phyloP scores from a whole-genome alignment of 2,888 invertebrate genomes.

The Mechanitis messenoides region DNA sequence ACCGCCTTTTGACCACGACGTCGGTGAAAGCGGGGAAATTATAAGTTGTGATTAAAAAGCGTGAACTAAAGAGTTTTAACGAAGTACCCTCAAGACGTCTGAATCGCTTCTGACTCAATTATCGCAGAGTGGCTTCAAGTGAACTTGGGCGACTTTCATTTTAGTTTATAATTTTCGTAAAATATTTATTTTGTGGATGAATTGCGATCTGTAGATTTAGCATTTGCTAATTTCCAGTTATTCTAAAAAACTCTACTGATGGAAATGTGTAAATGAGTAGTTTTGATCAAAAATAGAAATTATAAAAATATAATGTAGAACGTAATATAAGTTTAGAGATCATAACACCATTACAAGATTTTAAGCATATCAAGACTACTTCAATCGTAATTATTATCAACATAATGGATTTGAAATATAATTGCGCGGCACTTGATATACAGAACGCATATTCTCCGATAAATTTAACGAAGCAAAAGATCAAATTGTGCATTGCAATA shows the following conservation, averaged over 20 bases:
- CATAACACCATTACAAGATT: too few relatives aligned
- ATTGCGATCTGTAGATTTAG: background rate
- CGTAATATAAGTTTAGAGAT: too few relatives aligned
- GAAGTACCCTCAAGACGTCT: slow-evolving; percentile 26
- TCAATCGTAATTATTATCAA: slow-evolving; percentile 4
- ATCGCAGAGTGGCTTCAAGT: slow-evolving; percentile 24
- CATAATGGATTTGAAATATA: background rate
- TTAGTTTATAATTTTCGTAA: slow-evolving; percentile 8
- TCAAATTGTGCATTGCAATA: background rate
- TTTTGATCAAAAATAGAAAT: too few relatives aligned
- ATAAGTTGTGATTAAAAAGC: slow-evolving; percentile 22
- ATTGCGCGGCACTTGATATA: background rate
- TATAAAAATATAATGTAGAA: too few relatives aligned
- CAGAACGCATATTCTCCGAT: background rate
- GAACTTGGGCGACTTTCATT: slow-evolving; percentile 18
- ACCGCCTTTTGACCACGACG: slow-evolving; percentile 16
- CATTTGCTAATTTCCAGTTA: too few relatives aligned
- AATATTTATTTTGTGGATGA: slow-evolving; percentile 6
- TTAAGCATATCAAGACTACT: too few relatives aligned
- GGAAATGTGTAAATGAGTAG: too few relatives aligned
- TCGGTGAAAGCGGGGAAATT: slow-evolving; percentile 20
- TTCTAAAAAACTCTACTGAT: too few relatives aligned
- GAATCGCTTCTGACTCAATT: slow-evolving; percentile 25
- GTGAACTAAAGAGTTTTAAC: slow-evolving; percentile 28
- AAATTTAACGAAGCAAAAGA: background rate